Percentiles rank a stretch among this genome's conserved stretches.
phyloP scores from a whole-genome alignment of 2,888 invertebrate genomes.

The Agrotis clavis region DNA sequence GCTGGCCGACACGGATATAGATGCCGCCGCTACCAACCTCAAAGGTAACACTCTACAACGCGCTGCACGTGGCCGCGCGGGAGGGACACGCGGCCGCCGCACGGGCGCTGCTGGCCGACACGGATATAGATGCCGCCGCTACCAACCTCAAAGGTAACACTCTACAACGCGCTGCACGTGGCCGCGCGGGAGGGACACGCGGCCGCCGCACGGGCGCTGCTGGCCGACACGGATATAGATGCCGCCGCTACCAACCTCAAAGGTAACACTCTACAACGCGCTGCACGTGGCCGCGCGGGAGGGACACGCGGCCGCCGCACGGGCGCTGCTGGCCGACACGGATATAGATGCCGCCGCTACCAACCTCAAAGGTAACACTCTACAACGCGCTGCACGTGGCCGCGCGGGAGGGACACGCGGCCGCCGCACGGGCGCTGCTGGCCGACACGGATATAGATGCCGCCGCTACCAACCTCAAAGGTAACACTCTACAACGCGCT shows the following conservation, averaged over 20 bases:
- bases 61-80: constrained; percentile 95
- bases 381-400: constrained; percentile 92
- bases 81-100: constrained; percentile 95
- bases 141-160: constrained; percentile 94
- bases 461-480: constrained; percentile 95
- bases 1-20: constrained; percentile 93
- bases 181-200: constrained; percentile 94
- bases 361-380: constrained; percentile 95
- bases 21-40: constrained; percentile 95
- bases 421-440: constrained; percentile 95
- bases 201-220: constrained; percentile 95
- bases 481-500: constrained; percentile 94
- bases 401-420: constrained; percentile 95
- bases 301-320: constrained; percentile 95
- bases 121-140: constrained; percentile 95
- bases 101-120: constrained; percentile 94
- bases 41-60: constrained; percentile 95
- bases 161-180: constrained; percentile 88
- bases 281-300: constrained; percentile 95
- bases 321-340: constrained; percentile 94
- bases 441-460: constrained; percentile 94
- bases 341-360: constrained; percentile 94
- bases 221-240: constrained; percentile 93
- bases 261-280: constrained; percentile 92
- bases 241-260: constrained; percentile 95